These are phyloP conservation scores for Parnassius apollo DNA, from an alignment of 2,888 invertebrate genomes.

Conservation along the genomic window DNA sequence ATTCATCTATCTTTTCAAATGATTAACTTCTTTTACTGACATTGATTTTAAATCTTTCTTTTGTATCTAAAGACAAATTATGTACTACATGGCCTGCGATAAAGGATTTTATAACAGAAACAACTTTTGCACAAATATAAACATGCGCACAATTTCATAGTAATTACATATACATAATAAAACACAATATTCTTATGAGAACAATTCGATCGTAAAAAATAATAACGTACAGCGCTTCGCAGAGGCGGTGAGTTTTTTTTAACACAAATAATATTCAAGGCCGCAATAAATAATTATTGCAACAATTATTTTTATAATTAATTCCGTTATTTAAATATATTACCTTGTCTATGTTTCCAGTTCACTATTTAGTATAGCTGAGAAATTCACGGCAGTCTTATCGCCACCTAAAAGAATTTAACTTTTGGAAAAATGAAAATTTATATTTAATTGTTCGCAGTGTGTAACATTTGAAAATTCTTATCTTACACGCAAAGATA, in stretches of 20 bases:
- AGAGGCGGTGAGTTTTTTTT: constrained; percentile 20
- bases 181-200: constrained; percentile 19
- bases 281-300: constrained; percentile 30
- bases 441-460: constrained; percentile 30
- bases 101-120: too few relatives aligned
- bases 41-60: too few relatives aligned
- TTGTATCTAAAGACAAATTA: too few relatives aligned
- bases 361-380: constrained; percentile 36
- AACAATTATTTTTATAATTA: constrained; percentile 34
- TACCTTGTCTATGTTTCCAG: constrained; percentile 48
- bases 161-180: constrained; percentile 4
- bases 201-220: constrained; percentile 26
- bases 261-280: constrained; percentile 28
- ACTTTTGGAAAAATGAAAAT: constrained; percentile 22
- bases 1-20: too few relatives aligned
- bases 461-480: constrained; percentile 4
- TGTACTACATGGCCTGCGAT: too few relatives aligned
- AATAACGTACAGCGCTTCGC: constrained; percentile 20
- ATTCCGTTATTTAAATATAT: constrained; percentile 41
- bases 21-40: too few relatives aligned
- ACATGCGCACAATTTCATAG: too few relatives aligned
- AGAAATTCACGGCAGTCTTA: constrained; percentile 32
- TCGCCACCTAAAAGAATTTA: constrained; percentile 34
- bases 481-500: not conserved
- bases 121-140: too few relatives aligned